phyloP scores from a whole-genome alignment of 2,797 vertebrate species.

The Chaunax sp. region DNA sequence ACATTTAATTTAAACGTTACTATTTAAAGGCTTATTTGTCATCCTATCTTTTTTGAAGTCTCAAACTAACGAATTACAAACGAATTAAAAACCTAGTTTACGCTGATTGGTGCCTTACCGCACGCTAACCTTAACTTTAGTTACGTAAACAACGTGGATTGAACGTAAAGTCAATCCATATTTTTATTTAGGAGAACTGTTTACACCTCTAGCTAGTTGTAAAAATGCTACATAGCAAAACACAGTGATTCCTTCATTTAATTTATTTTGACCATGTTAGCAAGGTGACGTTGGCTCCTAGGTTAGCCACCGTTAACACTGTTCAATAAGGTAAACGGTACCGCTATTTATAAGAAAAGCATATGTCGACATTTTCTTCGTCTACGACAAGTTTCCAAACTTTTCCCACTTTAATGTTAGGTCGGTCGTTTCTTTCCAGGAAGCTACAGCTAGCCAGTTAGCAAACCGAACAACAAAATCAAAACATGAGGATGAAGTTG shows the following conservation, averaged over 20 bases:
- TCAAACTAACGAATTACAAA: no score
- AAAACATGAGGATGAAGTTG: slow-evolving; percentile 48
- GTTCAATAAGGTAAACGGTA: not conserved
- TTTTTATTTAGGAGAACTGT: not conserved
- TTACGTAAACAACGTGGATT: not conserved
- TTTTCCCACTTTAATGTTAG: not conserved
- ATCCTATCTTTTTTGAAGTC: no score
- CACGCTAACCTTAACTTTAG: no score
- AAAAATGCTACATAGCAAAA: not conserved
- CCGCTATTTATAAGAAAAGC: not conserved
- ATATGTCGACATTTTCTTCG: not conserved
- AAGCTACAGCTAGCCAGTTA: slow-evolving; percentile 66
- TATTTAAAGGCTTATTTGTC: not conserved
- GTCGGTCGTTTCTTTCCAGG: not conserved
- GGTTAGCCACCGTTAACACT: not conserved
- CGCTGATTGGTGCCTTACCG: no score
- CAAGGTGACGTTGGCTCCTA: slow-evolving; percentile 22
- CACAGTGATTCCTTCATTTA: not conserved
- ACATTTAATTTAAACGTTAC: not conserved
- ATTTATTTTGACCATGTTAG: slow-evolving; percentile 30
- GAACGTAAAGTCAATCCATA: not conserved
- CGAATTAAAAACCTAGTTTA: no score
- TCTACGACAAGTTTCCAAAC: not conserved
- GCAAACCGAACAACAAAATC: slow-evolving; percentile 49
- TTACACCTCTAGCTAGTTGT: no score